phyloP scores from a whole-genome alignment of 2,888 invertebrate species.

The Phyllotreta cruciferae region DNA sequence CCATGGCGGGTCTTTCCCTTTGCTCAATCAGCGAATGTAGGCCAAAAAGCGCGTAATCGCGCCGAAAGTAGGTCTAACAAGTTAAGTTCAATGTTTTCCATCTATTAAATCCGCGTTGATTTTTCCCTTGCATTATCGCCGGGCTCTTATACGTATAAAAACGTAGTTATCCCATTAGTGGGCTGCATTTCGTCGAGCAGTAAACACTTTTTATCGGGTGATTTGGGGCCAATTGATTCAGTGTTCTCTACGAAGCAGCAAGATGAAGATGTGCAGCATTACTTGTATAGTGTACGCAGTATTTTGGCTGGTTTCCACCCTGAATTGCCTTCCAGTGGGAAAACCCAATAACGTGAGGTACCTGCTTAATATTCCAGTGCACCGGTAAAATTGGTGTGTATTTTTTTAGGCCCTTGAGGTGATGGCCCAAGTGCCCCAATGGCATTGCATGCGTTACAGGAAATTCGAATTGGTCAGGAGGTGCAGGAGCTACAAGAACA shows the following conservation, averaged over 20 bases:
- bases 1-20: background rate
- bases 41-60: slow-evolving; percentile 37
- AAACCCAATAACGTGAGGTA: slow-evolving; percentile 31
- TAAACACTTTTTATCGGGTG: slow-evolving; percentile 8
- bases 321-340: slow-evolving; percentile 20
- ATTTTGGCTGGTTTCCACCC: slow-evolving; percentile 4
- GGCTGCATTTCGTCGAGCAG: slow-evolving; percentile 27
- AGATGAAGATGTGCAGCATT: slow-evolving; percentile 27
- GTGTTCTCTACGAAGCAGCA: slow-evolving; percentile 10
- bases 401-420: slow-evolving; percentile 72
- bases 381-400: too few relatives aligned
- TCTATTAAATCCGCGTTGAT: slow-evolving; percentile 38
- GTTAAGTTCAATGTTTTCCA: slow-evolving; percentile 37
- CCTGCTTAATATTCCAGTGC: too few relatives aligned
- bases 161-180: slow-evolving; percentile 31
- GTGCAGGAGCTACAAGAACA: slow-evolving; percentile 76
- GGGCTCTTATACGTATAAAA: slow-evolving; percentile 29
- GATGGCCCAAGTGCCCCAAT: slow-evolving; percentile 82
- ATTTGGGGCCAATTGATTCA: background rate
- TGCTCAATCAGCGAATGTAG: slow-evolving; percentile 32
- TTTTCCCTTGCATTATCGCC: slow-evolving; percentile 37
- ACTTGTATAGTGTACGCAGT: background rate
- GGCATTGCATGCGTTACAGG: slow-evolving; percentile 84
- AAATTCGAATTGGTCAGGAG: slow-evolving; percentile 79
- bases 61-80: slow-evolving; percentile 41